Base-by-base conservation (phyloP, 2,113 vertebrate genomes). In the Labeo catla region DNA sequence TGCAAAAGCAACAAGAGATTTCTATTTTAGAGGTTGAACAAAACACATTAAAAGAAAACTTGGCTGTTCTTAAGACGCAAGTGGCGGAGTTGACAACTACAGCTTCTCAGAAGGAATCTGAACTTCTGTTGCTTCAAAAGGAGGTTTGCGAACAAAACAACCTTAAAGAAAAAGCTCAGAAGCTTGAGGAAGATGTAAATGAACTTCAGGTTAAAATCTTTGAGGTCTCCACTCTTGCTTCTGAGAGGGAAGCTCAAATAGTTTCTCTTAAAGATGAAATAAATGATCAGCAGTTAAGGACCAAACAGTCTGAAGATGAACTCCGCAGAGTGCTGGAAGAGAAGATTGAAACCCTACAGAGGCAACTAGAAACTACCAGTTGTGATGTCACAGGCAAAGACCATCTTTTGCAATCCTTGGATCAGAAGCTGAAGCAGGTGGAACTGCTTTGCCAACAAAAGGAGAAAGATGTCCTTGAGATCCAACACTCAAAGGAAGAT, bases 381-480 rank as follows among this genome's bases (percentile, higher is more conserved):
- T 10, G 23, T 52, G 28, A 52, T 2, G 15, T 45, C 15, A 13
- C 23, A 4, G 61, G 34, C 3, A 82, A 82, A 68, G 63, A 82
- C 4, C 3, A 3, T 9, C 8, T 50, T 28, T 7, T 82, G 47
- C 4, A 68, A 63, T 66, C 80, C 50, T 36, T 70, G 47, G 28
- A 52, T 68, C 80, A 68, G 8, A 68, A 82, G 45, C 8, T 70
- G 8, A 85, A 6, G 2, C 34, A 83, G 36, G 91, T 87, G 11
- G 90, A 93, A 5, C 47, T 65, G 74, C 43, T 93, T n/a, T 43
- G 79, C 63, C 83, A 89, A 16, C 91, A 94, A 81, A 93, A 91
- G 21, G 90, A 93, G 43, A 85, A 86, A 19, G 70, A 70, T 50
- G 11, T 13, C 34, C 11, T 88, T 70, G 49, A 81, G 39, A 28